Evolutionary conservation across 2,888 invertebrate species (phyloP), one percentile per base, ranked within the genome.

Genomic region (Caenorhabditis sp.): DNA sequence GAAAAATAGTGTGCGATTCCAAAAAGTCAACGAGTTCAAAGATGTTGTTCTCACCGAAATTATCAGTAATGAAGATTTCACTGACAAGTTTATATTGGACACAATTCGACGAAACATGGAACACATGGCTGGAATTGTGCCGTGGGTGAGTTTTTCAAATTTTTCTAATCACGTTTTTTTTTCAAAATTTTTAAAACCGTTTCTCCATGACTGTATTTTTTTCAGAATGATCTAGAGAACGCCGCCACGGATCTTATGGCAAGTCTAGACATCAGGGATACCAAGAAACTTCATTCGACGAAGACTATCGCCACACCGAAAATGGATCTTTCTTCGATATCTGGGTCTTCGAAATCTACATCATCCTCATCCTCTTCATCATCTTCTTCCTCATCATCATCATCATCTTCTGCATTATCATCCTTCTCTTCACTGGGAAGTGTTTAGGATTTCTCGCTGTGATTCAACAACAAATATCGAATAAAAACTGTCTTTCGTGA

Each of bases 31-130:
- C 17, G 21, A 66, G 26, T 79, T 79, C 59, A 69, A 74, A 60
- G 68, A 79, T 55, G 43, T 43, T 12, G 79, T 79, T 10, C 60
- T 75, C 23, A 61, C 57, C 10, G 71, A 69, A 26, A 51, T 77
- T 12, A 75, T 79, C 23, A 36, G 66, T 5, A 58, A 69, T 54
- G 66, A 67, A 12, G 57, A 60, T 43, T 76, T 63, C 57, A 70
- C 75, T 0, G 79, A 79, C 59, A 49, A 66, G 55, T 70, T 59
- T 62, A 49, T 59, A 21, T 24, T 36, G 4, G 21, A 58, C 19
- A 24, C 26, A 2, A 36, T 58, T 17, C 8, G 36, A 27, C 51
- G 8, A 10, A 64, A 78, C n/a, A 78, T 78, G 72, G 76, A 76
- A 36, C 63, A 58, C 0, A 58, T 67, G 24, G 73, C 71, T 4